Evolutionary conservation across 1,140 invertebrate species (phyloP).

Genomic region (Asobara japonica): DNA sequence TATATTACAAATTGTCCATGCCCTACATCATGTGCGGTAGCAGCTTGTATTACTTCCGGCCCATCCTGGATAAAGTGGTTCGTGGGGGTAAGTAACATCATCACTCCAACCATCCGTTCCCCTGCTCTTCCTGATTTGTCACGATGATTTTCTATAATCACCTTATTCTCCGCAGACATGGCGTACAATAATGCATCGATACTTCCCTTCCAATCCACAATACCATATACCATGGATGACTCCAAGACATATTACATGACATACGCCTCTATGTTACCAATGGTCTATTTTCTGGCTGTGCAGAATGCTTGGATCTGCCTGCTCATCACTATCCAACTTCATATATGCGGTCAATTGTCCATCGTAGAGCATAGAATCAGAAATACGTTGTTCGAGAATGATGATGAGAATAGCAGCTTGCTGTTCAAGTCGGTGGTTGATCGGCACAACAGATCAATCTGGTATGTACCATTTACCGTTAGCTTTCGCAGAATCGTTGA

Average conservation of each 20-base stretch:
- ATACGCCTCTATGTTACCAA: slow-evolving; percentile 34
- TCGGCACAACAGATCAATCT: background rate
- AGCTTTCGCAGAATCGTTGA: no score
- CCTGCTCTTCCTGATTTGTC: no score
- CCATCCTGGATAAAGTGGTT: background rate
- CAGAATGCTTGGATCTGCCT: slow-evolving; percentile 36
- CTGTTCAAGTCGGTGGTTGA: background rate
- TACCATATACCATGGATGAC: slow-evolving; percentile 23
- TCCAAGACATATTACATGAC: slow-evolving; percentile 27
- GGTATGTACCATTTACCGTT: background rate
- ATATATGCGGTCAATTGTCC: slow-evolving; percentile 38
- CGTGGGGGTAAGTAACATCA: background rate
- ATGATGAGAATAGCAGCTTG: background rate
- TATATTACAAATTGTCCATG: slow-evolving; percentile 38
- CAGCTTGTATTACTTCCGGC: slow-evolving; percentile 32
- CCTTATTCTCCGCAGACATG: no score
- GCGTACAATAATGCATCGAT: slow-evolving; percentile 21
- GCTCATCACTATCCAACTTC: slow-evolving; percentile 34
- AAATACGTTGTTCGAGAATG: background rate
- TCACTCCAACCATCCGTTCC: background rate
- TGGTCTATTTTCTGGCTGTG: slow-evolving; percentile 33
- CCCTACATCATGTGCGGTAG: slow-evolving; percentile 34
- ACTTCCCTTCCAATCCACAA: slow-evolving; percentile 34
- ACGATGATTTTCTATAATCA: no score
- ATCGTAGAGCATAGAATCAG: slow-evolving; percentile 36